phyloP scores from a whole-genome alignment of 1,140 invertebrate species.

The Rhizoglyphus robini region DNA sequence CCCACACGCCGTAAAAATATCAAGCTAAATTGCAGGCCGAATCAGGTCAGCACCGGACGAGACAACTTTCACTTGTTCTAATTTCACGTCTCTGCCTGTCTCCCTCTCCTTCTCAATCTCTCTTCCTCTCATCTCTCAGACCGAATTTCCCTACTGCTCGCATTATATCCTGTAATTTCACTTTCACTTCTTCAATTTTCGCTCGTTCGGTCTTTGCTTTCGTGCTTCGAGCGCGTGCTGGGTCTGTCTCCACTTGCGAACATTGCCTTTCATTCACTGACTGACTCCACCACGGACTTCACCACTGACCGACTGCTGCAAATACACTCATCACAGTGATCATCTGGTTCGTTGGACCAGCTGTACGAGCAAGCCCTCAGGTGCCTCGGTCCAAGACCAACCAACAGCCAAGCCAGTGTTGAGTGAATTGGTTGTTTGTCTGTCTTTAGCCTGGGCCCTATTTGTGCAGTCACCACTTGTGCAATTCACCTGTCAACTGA shows the following conservation, averaged over 20 bases:
- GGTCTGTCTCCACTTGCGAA: too few species aligned
- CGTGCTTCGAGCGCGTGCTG: not conserved
- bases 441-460: too few species aligned
- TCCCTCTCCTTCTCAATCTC: not conserved
- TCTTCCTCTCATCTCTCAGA: not conserved
- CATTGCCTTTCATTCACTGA: too few species aligned
- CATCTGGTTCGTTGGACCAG: too few species aligned
- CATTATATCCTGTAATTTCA: not conserved
- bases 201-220: too few species aligned
- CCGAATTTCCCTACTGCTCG: not conserved
- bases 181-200: not conserved
- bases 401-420: too few species aligned
- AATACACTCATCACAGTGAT: not conserved
- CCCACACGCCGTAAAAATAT: constrained; percentile 1
- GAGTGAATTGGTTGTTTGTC: too few species aligned
- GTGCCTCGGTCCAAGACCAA: too few species aligned
- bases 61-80: constrained; percentile 11
- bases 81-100: not conserved
- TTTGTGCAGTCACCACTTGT: too few species aligned
- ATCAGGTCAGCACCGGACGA: constrained; percentile 9
- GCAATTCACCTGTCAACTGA: too few species aligned
- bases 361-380: too few species aligned
- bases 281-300: too few species aligned
- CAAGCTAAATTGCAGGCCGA: not conserved
- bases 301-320: not conserved